phyloP scores from a whole-genome alignment of 2,797 vertebrate species.

The Sylvia borin region DNA sequence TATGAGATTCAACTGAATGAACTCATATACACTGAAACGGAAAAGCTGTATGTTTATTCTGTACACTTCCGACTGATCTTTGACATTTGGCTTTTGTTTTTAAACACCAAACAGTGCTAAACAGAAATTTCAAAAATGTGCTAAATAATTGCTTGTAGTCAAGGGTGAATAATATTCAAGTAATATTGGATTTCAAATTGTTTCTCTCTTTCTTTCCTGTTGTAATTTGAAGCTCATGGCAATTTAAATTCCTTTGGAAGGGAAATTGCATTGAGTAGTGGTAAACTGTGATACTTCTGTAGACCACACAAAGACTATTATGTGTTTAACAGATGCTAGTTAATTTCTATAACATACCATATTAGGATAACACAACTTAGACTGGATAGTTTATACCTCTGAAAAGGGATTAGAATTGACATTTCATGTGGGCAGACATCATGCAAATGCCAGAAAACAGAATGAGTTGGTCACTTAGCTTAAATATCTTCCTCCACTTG shows the following conservation, averaged over 20 bases:
- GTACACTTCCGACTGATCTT: background rate
- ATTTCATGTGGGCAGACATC: background rate
- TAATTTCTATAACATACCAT: background rate
- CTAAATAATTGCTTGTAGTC: background rate
- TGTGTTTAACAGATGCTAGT: background rate
- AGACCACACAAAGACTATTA: background rate
- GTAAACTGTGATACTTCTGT: background rate
- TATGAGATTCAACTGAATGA: background rate
- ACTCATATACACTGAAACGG: background rate
- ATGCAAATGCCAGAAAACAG: background rate
- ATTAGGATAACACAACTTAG: background rate
- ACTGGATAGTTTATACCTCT: background rate
- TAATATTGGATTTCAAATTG: background rate
- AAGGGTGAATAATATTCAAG: background rate
- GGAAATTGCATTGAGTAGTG: background rate
- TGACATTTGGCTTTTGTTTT: background rate
- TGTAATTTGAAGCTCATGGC: background rate
- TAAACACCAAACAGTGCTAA: background rate
- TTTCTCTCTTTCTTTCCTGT: background rate
- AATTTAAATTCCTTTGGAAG: background rate
- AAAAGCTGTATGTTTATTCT: background rate
- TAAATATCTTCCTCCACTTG: background rate
- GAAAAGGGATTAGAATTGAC: background rate
- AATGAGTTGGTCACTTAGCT: background rate
- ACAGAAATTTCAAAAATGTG: background rate